phyloP scores from a whole-genome alignment of 1,140 invertebrate genomes.

The Marisa cornuarietis region DNA sequence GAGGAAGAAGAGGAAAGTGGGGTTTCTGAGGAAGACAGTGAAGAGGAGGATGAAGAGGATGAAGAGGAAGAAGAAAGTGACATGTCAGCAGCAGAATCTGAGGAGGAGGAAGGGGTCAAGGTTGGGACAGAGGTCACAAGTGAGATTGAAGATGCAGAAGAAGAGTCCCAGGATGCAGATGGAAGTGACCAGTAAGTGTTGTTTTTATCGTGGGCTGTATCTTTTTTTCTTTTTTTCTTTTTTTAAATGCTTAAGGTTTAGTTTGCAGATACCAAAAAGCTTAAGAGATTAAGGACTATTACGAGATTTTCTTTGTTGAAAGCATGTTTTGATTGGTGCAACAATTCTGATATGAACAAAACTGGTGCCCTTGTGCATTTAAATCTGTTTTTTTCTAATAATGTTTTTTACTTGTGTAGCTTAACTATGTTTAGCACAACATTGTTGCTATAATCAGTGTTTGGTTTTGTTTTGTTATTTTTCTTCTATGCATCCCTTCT shows the following conservation, averaged over 20 bases:
- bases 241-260: slow-evolving; percentile 3
- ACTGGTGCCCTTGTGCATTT: too few relatives aligned
- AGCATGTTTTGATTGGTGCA: too few relatives aligned
- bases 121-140: slow-evolving; percentile 39
- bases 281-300: too few relatives aligned
- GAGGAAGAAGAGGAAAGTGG: slow-evolving; percentile 42
- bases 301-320: too few relatives aligned
- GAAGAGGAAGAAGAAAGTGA: slow-evolving; percentile 45
- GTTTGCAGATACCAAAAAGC: too few relatives aligned
- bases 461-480: too few relatives aligned
- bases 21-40: slow-evolving; percentile 23
- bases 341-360: too few relatives aligned
- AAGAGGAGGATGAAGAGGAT: slow-evolving; percentile 42
- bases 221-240: background rate
- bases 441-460: too few relatives aligned
- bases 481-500: too few relatives aligned
- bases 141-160: slow-evolving; percentile 38
- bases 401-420: too few relatives aligned
- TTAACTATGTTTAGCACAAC: too few relatives aligned
- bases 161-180: slow-evolving; percentile 60
- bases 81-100: slow-evolving; percentile 33
- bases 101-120: slow-evolving; percentile 59
- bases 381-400: too few relatives aligned
- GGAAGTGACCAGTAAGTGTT: slow-evolving; percentile 35
- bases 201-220: background rate